Base-by-base conservation (phyloP, 2,888 invertebrate genomes). In the Tipula confusa region DNA sequence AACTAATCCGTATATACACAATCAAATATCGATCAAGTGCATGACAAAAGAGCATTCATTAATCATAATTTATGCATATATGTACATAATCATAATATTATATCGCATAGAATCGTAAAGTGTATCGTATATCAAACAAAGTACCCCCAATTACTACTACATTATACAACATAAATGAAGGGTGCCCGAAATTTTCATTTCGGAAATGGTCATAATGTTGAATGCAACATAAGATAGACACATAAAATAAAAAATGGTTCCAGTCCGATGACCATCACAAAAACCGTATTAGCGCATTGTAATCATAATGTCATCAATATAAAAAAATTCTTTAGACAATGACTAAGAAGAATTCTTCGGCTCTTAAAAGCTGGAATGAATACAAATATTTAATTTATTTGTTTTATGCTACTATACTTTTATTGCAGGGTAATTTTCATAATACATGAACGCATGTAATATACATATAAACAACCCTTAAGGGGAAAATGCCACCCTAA, bases 31-130 rank as follows among this genome's bases (percentile, higher is more conserved):
- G 64, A 64, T 64, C 24, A 24, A 24, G 64, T 64, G 24, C 24
- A 64, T 64, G 24, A 64, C 64, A 64, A 64, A 24, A 18, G 3
- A 64, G 3, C 24, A 24, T 64, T 64, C 64, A 64, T 64, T 64
- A 64, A 64, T 64, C 64, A 64, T 64, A 64, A 64, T 64, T 64
- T 64, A 64, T 64, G 64, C 64, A 64, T 64, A 64, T 64, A 64
- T n/a, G n/a, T n/a, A 24, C 64, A 7, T 64, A 5, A 9, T 9
- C n/a, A 64, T 33, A 24, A 64, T 24, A 64, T 64, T 18, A 9
- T 0, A 15, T 43, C 15, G 43, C 11, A 36, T 36, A 36, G 7
- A 1, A n/a, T n/a, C n/a, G n/a, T n/a, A n/a, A 36, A 6, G 11
- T 36, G 36, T 7, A n/a, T 36, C 5, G 5, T 36, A 7, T n/a